Base-by-base conservation (phyloP, 2,888 invertebrate genomes). In the Drosophila tripunctata region DNA sequence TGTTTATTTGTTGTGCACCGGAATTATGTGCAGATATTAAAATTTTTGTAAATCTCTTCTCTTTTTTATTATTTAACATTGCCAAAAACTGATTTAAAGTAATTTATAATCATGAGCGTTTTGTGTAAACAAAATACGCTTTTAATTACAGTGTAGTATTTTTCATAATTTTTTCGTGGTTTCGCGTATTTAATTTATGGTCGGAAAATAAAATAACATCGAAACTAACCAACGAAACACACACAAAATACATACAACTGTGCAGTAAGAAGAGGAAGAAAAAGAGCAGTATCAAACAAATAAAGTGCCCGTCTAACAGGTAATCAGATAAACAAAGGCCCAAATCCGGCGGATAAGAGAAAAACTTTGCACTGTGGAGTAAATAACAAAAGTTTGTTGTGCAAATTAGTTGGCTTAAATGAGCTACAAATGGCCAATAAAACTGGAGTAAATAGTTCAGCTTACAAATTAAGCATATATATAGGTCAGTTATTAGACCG, bases 321-420 rank as follows among this genome's bases (percentile, higher is more conserved):
- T 55, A 75, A 72, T 72, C 75, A 75, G 41, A 68, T 63, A 51
- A 71, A 67, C 52, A 67, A 63, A 58, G 45, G 19, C 50, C 54
- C 52, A 57, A 27, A 54, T 67, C 17, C 44, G 69, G 17, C 35
- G 33, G 38, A 38, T 44, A 69, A 75, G 38, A 43, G 47, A 55
- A 55, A 57, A 60, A 64, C 45, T 62, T 58, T 15, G 33, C 19
- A 61, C 68, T n/a, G 33, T 61, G 48, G 60, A 5, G 22, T 5
- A 22, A 27, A 12, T 10, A n/a, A 30, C 30, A 8, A 6, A 10
- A 8, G 8, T 10, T 21, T 45, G 3, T 43, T 19, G 6, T 5
- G 0, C 2, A 15, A 7, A 24, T 24, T 24, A 33, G 12, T 41
- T 8, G n/a, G n/a, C n/a, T n/a, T n/a, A n/a, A n/a, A n/a, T n/a